Evolutionary conservation across 1,140 invertebrate genomes (phyloP).

Genomic region (Cepaea nemoralis): DNA sequence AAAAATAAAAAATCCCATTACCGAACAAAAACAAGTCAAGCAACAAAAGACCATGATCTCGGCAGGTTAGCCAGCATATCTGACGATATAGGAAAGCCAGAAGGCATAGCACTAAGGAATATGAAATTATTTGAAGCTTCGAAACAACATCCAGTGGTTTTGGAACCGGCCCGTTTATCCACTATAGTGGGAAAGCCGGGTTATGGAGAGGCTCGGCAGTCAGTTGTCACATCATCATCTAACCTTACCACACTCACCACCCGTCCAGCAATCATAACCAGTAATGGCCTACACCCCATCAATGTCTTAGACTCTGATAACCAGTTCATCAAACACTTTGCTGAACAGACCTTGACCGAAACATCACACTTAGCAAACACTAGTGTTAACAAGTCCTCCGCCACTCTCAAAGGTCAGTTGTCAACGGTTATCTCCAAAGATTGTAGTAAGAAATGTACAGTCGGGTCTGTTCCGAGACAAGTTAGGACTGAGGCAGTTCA

Average conservation of each 20-base stretch:
- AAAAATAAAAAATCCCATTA: constrained; percentile 34
- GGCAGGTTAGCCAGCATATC: constrained; percentile 35
- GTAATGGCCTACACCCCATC: not conserved
- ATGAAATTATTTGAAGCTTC: not conserved
- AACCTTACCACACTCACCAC: not conserved
- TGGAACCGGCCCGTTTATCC: not conserved
- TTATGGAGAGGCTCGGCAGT: not conserved
- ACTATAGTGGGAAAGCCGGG: not conserved
- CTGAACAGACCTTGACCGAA: constrained; percentile 25
- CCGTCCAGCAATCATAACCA: not conserved
- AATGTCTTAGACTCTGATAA: not conserved
- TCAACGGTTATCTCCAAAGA: constrained; percentile 28
- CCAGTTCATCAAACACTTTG: not conserved
- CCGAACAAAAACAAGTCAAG: constrained; percentile 2
- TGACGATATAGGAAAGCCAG: constrained; percentile 19
- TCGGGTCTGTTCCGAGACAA: not conserved
- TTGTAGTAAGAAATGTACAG: not conserved
- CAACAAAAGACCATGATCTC: constrained; percentile 29
- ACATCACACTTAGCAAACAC: constrained; percentile 1
- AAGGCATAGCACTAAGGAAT: not conserved
- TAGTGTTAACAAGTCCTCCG: constrained; percentile 2
- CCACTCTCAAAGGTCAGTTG: constrained; percentile 34
- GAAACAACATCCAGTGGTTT: not conserved
- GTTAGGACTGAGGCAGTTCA: not conserved
- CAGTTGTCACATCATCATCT: not conserved